Percentiles rank a stretch among this genome's conserved stretches.
Conservation (phyloP, 2,888 invertebrate genomes). For the Drosophila mayaguana region DNA sequence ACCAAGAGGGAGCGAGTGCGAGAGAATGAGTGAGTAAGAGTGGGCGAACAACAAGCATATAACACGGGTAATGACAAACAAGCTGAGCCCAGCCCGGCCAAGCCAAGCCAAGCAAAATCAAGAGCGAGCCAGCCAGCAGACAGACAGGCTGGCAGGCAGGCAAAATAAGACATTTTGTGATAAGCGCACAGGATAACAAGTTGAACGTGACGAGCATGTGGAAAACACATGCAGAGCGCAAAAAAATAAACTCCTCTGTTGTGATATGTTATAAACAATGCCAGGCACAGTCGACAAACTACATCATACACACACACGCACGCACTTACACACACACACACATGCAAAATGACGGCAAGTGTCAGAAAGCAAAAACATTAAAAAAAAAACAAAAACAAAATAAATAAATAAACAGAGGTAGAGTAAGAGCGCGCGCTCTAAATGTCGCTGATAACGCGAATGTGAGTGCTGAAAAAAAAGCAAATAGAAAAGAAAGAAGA, state of each 20-base stretch:
- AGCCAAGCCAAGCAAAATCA: conserved; percentile 18
- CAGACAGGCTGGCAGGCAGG: conserved; percentile 28
- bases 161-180: conserved; percentile 72
- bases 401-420: conserved; percentile 40
- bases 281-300: conserved; percentile 54
- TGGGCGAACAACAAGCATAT: conserved; percentile 31
- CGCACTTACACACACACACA: conserved; percentile 7
- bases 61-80: conserved; percentile 60
- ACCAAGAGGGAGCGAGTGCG: not conserved
- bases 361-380: conserved; percentile 60
- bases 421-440: conserved; percentile 20
- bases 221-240: conserved; percentile 14
- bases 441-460: conserved; percentile 58
- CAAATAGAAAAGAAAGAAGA: not conserved
- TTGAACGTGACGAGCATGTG: conserved; percentile 68
- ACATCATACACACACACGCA: conserved; percentile 15
- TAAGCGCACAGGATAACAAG: conserved; percentile 70
- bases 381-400: conserved; percentile 52
- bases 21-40: not conserved
- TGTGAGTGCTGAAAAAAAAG: conserved; percentile 34
- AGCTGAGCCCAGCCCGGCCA: conserved; percentile 23
- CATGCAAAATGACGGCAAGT: conserved; percentile 56
- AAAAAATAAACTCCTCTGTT: conserved; percentile 43
- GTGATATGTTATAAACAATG: conserved; percentile 65
- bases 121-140: conserved; percentile 19